These are phyloP conservation scores for Ibidorhyncha struthersii DNA, from an alignment of 2,113 vertebrate species.

Conservation along the genomic window DNA sequence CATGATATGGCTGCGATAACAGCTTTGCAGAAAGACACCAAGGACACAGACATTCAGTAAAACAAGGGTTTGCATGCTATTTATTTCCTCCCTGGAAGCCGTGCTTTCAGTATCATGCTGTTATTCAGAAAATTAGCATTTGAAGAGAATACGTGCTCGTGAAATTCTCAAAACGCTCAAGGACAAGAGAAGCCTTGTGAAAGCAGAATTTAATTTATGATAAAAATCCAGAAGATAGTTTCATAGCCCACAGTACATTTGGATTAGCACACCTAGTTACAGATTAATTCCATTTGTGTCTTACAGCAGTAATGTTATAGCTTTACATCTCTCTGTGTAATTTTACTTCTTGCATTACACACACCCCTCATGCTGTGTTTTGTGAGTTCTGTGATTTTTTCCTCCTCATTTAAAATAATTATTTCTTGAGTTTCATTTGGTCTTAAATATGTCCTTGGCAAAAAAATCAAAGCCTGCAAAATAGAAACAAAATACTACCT, in stretches of 20 bases:
- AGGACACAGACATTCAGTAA: not conserved
- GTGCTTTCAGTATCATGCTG: not conserved
- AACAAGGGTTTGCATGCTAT: not conserved
- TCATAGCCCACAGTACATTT: not conserved
- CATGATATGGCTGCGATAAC: not conserved
- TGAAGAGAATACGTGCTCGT: not conserved
- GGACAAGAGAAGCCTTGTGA: not conserved
- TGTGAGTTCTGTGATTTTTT: not conserved
- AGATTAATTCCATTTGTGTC: not conserved
- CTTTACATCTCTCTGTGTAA: not conserved
- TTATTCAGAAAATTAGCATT: not conserved
- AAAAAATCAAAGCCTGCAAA: not conserved
- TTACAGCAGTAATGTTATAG: not conserved
- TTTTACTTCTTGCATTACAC: not conserved
- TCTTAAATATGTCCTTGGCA: not conserved
- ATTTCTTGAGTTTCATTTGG: not conserved
- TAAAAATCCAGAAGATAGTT: not conserved
- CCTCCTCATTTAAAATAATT: not conserved
- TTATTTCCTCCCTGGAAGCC: not conserved
- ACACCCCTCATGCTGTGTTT: rapidly evolving
- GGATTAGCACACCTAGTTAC: not conserved
- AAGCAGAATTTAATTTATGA: not conserved
- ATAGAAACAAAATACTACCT: not conserved
- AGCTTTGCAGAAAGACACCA: not conserved
- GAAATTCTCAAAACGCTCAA: conserved; percentile 3